Evolutionary conservation across 2,797 vertebrate species (phyloP).

Genomic region (Mus caroli): DNA sequence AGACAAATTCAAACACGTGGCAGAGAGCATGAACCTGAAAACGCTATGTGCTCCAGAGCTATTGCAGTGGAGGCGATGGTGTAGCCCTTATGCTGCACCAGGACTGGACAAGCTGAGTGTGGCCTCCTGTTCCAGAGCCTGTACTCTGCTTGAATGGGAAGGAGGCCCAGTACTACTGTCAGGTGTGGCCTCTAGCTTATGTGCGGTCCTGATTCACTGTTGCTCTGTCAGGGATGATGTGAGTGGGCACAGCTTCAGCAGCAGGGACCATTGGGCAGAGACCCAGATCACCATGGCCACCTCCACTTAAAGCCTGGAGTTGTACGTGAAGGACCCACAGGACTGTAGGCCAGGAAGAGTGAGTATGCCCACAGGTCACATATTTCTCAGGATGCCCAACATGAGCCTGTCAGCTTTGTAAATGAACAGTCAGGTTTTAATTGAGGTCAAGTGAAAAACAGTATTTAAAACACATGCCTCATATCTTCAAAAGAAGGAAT

Average conservation of each 20-base stretch:
- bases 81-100: rapidly evolving
- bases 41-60: neutral
- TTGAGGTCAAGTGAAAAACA: slow-evolving; percentile 5
- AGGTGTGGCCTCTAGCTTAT: neutral
- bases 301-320: neutral
- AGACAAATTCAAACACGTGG: neutral
- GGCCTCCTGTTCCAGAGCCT: too few relatives aligned
- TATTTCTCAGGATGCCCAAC: neutral
- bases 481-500: neutral
- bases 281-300: neutral
- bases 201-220: neutral
- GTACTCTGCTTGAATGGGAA: neutral
- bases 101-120: neutral
- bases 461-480: neutral
- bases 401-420: neutral
- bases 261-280: neutral
- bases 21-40: neutral
- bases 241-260: neutral
- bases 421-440: neutral
- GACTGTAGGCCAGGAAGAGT: neutral
- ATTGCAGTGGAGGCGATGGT: neutral
- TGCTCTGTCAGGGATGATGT: neutral
- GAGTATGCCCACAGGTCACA: neutral
- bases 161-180: too few relatives aligned
- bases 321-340: neutral